Evolutionary conservation across 2,888 invertebrate species (phyloP), one percentile per base, ranked within the genome.

Genomic region (Ennomos quercinarius): DNA sequence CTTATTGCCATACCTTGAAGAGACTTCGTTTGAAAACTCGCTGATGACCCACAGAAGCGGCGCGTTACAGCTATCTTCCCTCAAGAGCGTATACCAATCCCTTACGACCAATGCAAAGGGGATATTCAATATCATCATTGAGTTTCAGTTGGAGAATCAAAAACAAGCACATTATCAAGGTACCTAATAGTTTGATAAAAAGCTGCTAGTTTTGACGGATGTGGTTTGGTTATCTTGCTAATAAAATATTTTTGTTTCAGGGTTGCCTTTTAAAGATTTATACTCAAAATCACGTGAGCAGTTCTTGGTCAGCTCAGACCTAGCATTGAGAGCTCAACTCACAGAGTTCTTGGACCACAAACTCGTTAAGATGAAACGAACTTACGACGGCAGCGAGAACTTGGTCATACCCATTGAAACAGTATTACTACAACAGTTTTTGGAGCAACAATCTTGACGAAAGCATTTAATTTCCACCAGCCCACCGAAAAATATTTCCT

Each of bases 301-400:
- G 13, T 99, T 99, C 86, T 92, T 99, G 39, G 99, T 98, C 0
- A 99, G 98, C 82, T 97, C 98, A 0, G 99, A 99, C 86, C 93
- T 97, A 54, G 98, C 98, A 0, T 87, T 99, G 59, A 94, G 98
- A 68, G 96, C 98, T 6, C 98, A 99, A 77, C 93, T 99, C 2
- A 98, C 97, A 0, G 99, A 99, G 89, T 99, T 99, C 87, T 91
- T 97, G 48, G 99, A 99, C 87, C 99, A 99, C 84, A 97, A 98
- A 83, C 93, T 99, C 72, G 95, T 99, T 5, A 96, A 95, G 83
- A 95, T 95, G 56, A 96, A 96, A 78, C 94, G 98, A 74, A 96
- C 95, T 11, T 89, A 93, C 35, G 98, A 98, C 82, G 98, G 98
- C 37, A 94, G 95, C 50, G 98, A 98, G 81, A 95, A 96, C 77